A percentile compares a stretch with the other conserved stretches of the same genome.
phyloP scores from a whole-genome alignment of 1,140 invertebrate species.

The Oedothorax gibbosus region DNA sequence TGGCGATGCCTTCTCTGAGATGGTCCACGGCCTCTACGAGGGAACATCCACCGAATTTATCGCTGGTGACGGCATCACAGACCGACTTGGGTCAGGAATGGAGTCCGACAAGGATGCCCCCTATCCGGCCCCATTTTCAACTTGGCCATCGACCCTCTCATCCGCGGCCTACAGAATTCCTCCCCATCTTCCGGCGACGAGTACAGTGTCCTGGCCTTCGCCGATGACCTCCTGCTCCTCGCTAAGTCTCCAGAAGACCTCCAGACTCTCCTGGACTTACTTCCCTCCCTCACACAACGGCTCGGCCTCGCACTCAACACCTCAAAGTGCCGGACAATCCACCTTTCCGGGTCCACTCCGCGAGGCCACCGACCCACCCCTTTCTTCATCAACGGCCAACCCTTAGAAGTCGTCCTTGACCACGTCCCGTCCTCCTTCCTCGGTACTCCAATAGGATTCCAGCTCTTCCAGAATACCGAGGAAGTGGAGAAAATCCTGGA shows the following conservation, averaged over 20 bases:
- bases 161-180: neutral
- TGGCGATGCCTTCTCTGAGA: neutral
- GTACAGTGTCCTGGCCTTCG: neutral
- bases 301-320: neutral
- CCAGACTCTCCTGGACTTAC: neutral
- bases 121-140: neutral
- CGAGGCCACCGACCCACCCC: neutral
- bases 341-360: neutral
- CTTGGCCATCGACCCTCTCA: neutral
- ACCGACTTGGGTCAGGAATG: neutral
- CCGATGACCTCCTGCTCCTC: neutral
- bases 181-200: neutral
- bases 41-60: neutral
- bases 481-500: neutral
- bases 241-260: neutral
- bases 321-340: neutral
- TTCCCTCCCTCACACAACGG: neutral
- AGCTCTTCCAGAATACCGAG: neutral
- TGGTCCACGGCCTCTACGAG: neutral
- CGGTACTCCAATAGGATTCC: neutral
- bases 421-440: neutral
- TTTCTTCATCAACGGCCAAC: neutral
- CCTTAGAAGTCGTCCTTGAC: neutral
- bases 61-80: neutral
- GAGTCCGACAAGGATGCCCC: neutral